Evolutionary conservation across 2,113 vertebrate species (phyloP).

Genomic region (Clarias magur): DNA sequence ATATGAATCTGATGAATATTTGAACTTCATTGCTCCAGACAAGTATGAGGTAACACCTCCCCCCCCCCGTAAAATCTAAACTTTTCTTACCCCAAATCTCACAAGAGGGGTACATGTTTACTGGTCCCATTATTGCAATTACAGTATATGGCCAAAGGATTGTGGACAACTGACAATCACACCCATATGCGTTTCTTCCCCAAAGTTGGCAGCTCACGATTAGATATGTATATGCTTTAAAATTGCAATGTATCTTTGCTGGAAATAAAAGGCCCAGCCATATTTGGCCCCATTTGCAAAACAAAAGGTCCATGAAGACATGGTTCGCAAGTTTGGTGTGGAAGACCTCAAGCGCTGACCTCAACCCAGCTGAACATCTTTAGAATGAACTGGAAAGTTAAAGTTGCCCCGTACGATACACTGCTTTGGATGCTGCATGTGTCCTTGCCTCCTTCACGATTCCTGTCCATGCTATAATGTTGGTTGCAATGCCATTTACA

Average conservation of each 20-base stretch:
- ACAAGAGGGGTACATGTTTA: neutral
- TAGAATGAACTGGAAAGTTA: neutral
- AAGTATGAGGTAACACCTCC: slow-evolving; percentile 88
- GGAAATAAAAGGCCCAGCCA: neutral
- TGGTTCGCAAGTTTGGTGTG: neutral
- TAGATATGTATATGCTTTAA: neutral
- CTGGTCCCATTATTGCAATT: neutral
- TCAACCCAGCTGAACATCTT: neutral
- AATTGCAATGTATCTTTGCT: neutral
- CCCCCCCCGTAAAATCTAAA: neutral
- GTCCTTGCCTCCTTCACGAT: too few relatives aligned
- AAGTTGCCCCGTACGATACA: too few relatives aligned
- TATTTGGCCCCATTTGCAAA: neutral
- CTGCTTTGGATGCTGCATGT: too few relatives aligned
- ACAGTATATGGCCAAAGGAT: neutral
- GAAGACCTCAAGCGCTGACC: neutral
- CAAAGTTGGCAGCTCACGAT: neutral
- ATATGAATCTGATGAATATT: slow-evolving; percentile 92
- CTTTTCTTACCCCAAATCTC: neutral
- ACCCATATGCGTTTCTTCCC: neutral
- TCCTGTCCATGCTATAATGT: too few relatives aligned
- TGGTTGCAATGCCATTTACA: too few relatives aligned
- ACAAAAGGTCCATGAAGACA: neutral
- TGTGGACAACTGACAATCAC: neutral
- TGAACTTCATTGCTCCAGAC: slow-evolving; percentile 98